phyloP scores from a whole-genome alignment of 2,797 vertebrate species.

The Scleropages formosus region DNA sequence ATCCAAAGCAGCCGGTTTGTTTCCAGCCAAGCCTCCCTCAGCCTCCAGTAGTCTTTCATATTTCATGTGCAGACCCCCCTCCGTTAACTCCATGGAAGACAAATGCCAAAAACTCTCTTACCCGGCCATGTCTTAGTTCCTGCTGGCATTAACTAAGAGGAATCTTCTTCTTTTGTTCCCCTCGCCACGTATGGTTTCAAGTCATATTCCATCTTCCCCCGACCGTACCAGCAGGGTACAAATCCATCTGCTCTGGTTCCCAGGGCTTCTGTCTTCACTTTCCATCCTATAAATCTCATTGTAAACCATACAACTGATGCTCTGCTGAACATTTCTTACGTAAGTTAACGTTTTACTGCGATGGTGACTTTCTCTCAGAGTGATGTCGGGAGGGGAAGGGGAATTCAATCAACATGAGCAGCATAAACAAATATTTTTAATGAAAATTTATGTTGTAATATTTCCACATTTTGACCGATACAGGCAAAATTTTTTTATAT shows the following conservation, averaged over 20 bases:
- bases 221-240: neutral
- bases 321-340: constrained; percentile 11
- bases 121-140: constrained; percentile 38
- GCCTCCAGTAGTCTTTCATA: neutral
- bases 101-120: constrained; percentile 38
- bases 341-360: neutral
- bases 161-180: constrained; percentile 31
- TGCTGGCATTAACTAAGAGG: constrained; percentile 25
- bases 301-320: constrained; percentile 7
- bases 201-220: neutral
- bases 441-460: too few relatives aligned
- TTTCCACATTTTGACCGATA: too few relatives aligned
- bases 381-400: too few relatives aligned
- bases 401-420: neutral
- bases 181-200: constrained; percentile 13
- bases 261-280: constrained; percentile 1
- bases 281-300: constrained; percentile 23
- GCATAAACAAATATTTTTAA: neutral
- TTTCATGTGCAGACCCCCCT: neutral
- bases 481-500: too few relatives aligned
- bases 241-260: constrained; percentile 15
- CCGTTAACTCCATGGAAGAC: constrained; percentile 3
- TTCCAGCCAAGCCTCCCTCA: neutral
- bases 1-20: neutral
- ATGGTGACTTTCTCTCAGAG: too few relatives aligned